These are phyloP conservation scores for Corbicula japonica DNA, from an alignment of 2,888 invertebrate genomes.

Conservation along the genomic window DNA sequence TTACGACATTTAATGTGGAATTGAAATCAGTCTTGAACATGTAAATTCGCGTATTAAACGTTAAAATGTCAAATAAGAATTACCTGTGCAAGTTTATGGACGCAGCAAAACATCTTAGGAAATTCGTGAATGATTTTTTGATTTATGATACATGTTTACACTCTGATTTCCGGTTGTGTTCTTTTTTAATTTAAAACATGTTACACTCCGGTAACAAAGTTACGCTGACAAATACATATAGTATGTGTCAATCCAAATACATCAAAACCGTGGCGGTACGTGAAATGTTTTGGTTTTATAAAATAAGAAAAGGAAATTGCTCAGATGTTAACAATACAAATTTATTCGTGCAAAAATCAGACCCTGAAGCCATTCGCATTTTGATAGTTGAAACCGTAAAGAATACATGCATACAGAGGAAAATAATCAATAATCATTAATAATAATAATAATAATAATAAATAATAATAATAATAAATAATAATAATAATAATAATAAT, in stretches of 20 bases:
- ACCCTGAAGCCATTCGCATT: background rate
- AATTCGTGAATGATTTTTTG: conserved; percentile 2
- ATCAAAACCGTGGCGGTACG: conserved; percentile 21
- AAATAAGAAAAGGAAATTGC: no score
- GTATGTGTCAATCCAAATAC: conserved; percentile 21
- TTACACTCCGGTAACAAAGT: background rate
- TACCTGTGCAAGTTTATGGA: conserved; percentile 7
- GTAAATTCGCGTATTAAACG: conserved; percentile 40
- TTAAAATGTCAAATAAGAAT: conserved; percentile 25
- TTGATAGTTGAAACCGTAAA: background rate
- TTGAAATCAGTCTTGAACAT: conserved; percentile 38
- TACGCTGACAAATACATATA: conserved; percentile 18
- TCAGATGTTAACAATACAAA: no score
- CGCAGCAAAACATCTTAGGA: conserved; percentile 9
- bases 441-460: background rate
- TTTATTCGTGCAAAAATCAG: no score
- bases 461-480: background rate
- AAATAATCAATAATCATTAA: no score
- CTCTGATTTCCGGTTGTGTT: conserved; percentile 26
- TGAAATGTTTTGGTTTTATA: no score
- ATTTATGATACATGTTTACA: conserved; percentile 14
- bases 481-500: conserved; percentile 3
- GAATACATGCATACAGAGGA: background rate
- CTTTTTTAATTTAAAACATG: conserved; percentile 14
- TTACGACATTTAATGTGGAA: conserved; percentile 29